These are phyloP conservation scores for Acomys russatus DNA, from an alignment of 2,797 vertebrate species.

Conservation along the genomic window DNA sequence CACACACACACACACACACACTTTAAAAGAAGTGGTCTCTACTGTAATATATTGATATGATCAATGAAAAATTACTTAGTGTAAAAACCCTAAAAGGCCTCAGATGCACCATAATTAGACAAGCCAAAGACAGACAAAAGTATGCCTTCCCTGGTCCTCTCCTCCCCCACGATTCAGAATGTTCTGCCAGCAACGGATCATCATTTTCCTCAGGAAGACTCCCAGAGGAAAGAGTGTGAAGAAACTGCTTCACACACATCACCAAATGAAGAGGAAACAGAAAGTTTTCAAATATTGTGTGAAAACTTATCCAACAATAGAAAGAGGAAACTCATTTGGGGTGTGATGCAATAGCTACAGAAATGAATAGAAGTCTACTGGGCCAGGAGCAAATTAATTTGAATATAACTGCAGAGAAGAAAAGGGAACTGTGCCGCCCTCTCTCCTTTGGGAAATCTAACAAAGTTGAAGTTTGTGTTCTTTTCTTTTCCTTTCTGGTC, in stretches of 20 bases:
- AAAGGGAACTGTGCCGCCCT: constrained; percentile 56
- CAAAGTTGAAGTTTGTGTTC: neutral
- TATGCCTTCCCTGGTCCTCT: neutral
- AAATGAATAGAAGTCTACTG: constrained; percentile 68
- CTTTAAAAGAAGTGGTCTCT: neutral
- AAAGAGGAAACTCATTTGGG: constrained; percentile 78
- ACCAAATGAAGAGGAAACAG: constrained; percentile 63
- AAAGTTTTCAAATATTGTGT: constrained; percentile 70
- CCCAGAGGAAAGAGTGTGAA: constrained; percentile 1
- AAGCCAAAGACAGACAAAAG: neutral
- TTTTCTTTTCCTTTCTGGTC: constrained; percentile 13
- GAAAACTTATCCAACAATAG: constrained; percentile 71
- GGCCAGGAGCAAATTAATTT: constrained; percentile 80
- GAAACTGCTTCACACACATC: neutral
- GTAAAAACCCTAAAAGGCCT: neutral
- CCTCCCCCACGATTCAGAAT: neutral
- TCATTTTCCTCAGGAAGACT: neutral
- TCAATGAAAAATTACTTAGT: neutral
- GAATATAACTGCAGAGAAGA: constrained; percentile 72
- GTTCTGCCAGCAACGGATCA: neutral
- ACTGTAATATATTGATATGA: neutral
- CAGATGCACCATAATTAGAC: neutral
- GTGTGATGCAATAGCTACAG: constrained; percentile 61
- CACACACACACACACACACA: neutral
- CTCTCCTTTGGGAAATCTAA: constrained; percentile 76